Conservation (phyloP, 2,888 invertebrate species). For the Limnephilus lunatus region DNA sequence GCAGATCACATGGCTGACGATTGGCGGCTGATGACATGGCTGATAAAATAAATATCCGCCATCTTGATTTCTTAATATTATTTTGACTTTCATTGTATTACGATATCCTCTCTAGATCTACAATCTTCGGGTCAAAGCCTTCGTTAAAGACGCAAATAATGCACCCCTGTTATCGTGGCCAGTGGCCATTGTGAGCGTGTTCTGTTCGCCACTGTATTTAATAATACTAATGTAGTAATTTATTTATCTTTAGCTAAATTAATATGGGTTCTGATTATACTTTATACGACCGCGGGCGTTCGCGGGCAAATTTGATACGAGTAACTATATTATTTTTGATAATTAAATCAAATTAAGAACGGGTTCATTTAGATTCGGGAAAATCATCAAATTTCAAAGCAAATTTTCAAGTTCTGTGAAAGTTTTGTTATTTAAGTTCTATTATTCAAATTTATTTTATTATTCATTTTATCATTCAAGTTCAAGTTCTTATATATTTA, state of each 20-base stretch:
- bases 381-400: no score
- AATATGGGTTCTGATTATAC: not conserved
- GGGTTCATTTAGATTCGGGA: no score
- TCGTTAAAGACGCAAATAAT: slow-evolving; percentile 26
- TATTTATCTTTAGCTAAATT: slow-evolving; percentile 26
- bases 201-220: slow-evolving; percentile 23
- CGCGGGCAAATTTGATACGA: not conserved
- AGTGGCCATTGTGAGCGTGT: slow-evolving; percentile 32
- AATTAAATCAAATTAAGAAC: not conserved
- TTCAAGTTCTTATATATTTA: no score
- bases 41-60: not conserved
- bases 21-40: no score
- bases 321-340: slow-evolving; percentile 10
- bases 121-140: not conserved
- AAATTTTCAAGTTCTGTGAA: no score
- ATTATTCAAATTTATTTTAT: no score
- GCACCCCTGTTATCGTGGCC: slow-evolving; percentile 37
- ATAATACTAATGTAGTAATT: slow-evolving; percentile 38
- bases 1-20: no score
- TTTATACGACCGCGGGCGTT: slow-evolving; percentile 9
- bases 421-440: no score
- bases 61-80: not conserved
- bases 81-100: not conserved
- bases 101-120: not conserved
- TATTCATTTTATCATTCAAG: no score